Base-by-base conservation (phyloP, 1,140 invertebrate genomes). In the Stenopsyche tienmushanensis region DNA sequence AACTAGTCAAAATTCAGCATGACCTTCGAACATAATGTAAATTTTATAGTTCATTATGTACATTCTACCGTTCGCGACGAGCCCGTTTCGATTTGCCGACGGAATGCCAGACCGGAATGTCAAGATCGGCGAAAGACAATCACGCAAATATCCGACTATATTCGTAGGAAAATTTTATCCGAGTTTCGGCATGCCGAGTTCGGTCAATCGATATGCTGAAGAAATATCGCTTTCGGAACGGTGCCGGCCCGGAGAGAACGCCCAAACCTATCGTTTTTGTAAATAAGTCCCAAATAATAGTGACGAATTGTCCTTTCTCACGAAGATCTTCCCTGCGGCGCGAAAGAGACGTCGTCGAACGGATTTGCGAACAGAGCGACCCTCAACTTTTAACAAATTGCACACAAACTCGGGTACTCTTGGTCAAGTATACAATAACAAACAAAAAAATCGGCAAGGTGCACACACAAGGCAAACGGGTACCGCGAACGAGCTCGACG, bases 61-160 rank as follows among this genome's bases (percentile, higher is more conserved):
- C 5, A 34, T 34, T 34, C 13, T 34, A 34, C 13, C 5, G 29
- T 34, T 34, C 29, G 13, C 13, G 5, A 34, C 29, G 29, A 34
- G 29, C 13, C 23, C 26, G 54, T 42, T 23, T 24, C 29, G 42
- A 41, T 42, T 21, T 39, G 21, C 18, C 13, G 20, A 39, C 54
- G 21, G n/a, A 41, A 57, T 57, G 50, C 1, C 23, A 57, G 8
- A 20, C 20, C 39, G 54, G 23, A 57, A 57, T 21, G 54, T 57
- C 54, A 57, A 57, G 9, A 57, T 57, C 24, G 18, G 29, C 24
- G 42, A n/a, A 29, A 57, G 26, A 57, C 54, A 57, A 55, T 55
- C 53, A 55, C 53, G 53, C 53, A 26, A 55, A 55, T 55, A 29
- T 18, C 25, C 15, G 53, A 8, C 34, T 20, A 23, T 49, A 49